Evolutionary conservation across 2,888 invertebrate species (phyloP).

Genomic region (Pediacus dermestoides): DNA sequence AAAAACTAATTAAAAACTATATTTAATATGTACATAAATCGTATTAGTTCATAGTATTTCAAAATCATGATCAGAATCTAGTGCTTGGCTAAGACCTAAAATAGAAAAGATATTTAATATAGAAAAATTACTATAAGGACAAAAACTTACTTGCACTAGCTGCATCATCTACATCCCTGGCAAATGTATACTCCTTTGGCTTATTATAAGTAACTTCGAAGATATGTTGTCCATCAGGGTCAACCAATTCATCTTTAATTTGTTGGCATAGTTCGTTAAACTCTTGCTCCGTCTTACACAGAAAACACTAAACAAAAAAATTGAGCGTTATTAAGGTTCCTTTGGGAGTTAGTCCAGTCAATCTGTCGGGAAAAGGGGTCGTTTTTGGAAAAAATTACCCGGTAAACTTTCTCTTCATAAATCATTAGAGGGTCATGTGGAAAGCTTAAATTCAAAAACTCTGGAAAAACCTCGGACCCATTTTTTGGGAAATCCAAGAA

Average conservation of each 20-base stretch:
- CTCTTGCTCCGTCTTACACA: slow-evolving; percentile 78
- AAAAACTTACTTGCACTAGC: slow-evolving; percentile 3
- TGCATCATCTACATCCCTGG: slow-evolving; percentile 36
- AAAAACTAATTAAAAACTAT: no score
- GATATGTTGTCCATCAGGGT: slow-evolving; percentile 69
- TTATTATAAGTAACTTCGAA: slow-evolving; percentile 82
- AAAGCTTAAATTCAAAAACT: no score
- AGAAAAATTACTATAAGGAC: not conserved
- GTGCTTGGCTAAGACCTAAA: slow-evolving; percentile 14
- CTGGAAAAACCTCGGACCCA: no score
- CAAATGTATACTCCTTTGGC: slow-evolving; percentile 71
- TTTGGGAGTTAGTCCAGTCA: no score
- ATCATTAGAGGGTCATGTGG: no score
- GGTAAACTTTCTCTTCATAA: no score
- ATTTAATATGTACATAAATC: no score
- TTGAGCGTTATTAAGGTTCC: not conserved
- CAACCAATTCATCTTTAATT: slow-evolving; percentile 66
- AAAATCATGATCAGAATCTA: slow-evolving; percentile 22
- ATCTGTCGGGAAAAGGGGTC: no score
- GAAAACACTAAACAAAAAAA: slow-evolving; percentile 74
- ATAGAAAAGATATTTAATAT: slow-evolving; percentile 10
- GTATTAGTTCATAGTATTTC: slow-evolving; percentile 25
- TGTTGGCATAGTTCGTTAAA: slow-evolving; percentile 71
- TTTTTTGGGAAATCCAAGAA: no score
- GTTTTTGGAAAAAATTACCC: no score